Percentiles rank a stretch among this genome's conserved stretches.
These are phyloP conservation scores for Crotalus horridus DNA, from an alignment of 2,113 vertebrate species.

Conservation along the genomic window DNA sequence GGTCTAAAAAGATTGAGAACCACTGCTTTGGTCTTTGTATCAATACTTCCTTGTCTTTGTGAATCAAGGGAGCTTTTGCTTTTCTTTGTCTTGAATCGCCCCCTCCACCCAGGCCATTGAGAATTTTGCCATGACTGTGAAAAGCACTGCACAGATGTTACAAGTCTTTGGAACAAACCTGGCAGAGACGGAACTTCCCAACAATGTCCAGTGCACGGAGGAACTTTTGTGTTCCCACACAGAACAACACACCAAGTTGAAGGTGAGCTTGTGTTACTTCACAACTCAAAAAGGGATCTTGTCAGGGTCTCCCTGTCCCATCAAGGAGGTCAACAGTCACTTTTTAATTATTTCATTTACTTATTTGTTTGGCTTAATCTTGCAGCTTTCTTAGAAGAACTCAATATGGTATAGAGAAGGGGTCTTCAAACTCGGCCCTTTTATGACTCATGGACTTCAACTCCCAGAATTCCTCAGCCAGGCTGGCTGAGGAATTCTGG, in stretches of 20 bases:
- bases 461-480: too few species aligned
- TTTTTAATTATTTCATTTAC: not conserved
- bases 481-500: too few species aligned
- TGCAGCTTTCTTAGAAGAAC: not conserved
- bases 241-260: slow-evolving; percentile 79
- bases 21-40: too few species aligned
- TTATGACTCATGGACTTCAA: too few species aligned
- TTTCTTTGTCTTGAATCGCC: not conserved
- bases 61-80: not conserved
- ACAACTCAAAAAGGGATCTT: not conserved
- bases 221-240: slow-evolving; percentile 81
- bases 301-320: not conserved
- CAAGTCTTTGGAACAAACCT: slow-evolving; percentile 86
- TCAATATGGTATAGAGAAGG: not conserved
- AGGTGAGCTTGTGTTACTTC: slow-evolving; percentile 66
- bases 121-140: slow-evolving; percentile 93
- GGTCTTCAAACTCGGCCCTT: too few species aligned
- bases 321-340: not conserved
- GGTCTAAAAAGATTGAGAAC: too few species aligned
- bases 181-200: slow-evolving; percentile 87
- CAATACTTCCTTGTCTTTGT: not conserved
- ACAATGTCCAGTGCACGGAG: slow-evolving; percentile 83
- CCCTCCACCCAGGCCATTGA: slow-evolving; percentile 83
- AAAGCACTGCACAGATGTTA: slow-evolving; percentile 88
- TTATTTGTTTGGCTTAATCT: not conserved